Base-by-base conservation (phyloP, 2,888 invertebrate genomes). In the Eugnorisma glareosa region DNA sequence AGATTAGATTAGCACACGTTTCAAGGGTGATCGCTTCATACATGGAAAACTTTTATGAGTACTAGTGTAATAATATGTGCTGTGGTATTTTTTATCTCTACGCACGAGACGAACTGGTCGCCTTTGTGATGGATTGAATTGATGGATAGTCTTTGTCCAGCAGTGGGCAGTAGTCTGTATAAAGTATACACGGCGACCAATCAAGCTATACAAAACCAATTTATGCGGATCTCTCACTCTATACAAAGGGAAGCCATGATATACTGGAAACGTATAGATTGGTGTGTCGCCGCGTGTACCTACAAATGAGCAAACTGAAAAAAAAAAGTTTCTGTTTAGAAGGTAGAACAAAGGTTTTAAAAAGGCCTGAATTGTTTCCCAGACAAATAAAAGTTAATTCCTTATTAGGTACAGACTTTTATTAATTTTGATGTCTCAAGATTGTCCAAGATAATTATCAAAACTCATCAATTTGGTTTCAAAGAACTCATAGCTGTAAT, bases 401-500 rank as follows among this genome's bases (percentile, higher is more conserved):
- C 3, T 21, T 43, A 31, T 13, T 35, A n/a, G n/a, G n/a, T n/a
- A 15, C 1, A 35, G 15, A 24, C 7, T 74, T 45, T 18, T 76
- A 48, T 15, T 28, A 0, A 63, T 21, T 40, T 43, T 43, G 18
- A 24, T 35, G 24, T 67, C 28, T 81, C 13, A 43, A 61, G 40
- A 59, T 24, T 48, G 59, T 48, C 73, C 4, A 80, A 76, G 31
- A 59, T 59, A 24, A 31, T 77, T 81, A 59, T 81, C 31, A 69
- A 21, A 48, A 48, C n/a, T 40, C 48, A 77, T 81, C 45, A 78
- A 57, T 73, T 74, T 74, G 37, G 48, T 61, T 78, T 37, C 61
- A 63, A 71, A 82, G 59, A 82, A 89, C 79, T 89, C 86, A 89
- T 89, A 86, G 79, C 81, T 88, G 78, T 80, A 86, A 82, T 63